A percentile compares a stretch with the other conserved stretches of the same genome.
These are phyloP conservation scores for Hirundichthys speculiger DNA, from an alignment of 2,113 vertebrate species.

Conservation along the genomic window DNA sequence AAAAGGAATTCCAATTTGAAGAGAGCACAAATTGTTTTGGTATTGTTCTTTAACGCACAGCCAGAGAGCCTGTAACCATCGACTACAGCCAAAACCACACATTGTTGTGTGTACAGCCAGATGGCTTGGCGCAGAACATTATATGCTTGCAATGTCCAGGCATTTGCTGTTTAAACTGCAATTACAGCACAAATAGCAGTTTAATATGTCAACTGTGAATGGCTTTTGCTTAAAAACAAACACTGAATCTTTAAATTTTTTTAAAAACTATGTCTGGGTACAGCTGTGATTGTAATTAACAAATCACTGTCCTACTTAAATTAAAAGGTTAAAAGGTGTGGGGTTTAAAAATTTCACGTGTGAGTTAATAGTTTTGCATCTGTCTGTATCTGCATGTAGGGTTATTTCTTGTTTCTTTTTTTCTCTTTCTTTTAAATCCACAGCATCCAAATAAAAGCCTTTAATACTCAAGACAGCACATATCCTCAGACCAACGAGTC, in stretches of 20 bases:
- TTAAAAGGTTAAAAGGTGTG: background rate
- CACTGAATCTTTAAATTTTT: background rate
- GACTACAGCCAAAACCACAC: slow-evolving; percentile 15
- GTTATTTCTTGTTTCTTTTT: slow-evolving; percentile 1
- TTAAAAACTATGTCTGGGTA: too few relatives aligned
- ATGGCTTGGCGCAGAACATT: slow-evolving; percentile 26
- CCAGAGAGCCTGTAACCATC: slow-evolving; percentile 2
- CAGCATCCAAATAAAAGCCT: slow-evolving; percentile 9
- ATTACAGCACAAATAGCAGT: slow-evolving; percentile 16
- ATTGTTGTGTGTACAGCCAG: slow-evolving; percentile 18
- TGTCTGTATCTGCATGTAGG: background rate
- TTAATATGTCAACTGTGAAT: slow-evolving; percentile 21
- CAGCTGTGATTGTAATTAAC: too few relatives aligned
- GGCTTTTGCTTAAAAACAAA: slow-evolving; percentile 15
- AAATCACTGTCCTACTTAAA: background rate
- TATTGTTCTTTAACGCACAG: slow-evolving; percentile 12
- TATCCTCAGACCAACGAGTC: slow-evolving; percentile 40
- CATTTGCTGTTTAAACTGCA: slow-evolving; percentile 28
- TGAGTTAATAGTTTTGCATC: too few relatives aligned
- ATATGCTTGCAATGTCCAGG: slow-evolving; percentile 3
- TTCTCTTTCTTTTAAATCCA: slow-evolving; percentile 14
- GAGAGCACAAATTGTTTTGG: slow-evolving; percentile 11
- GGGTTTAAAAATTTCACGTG: background rate
- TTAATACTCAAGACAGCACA: slow-evolving; percentile 22
- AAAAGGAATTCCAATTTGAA: slow-evolving; percentile 5